A percentile compares a stretch with the other conserved stretches of the same genome.
These are phyloP conservation scores for Ptyas mucosa DNA, from an alignment of 2,113 vertebrate species.

Conservation along the genomic window DNA sequence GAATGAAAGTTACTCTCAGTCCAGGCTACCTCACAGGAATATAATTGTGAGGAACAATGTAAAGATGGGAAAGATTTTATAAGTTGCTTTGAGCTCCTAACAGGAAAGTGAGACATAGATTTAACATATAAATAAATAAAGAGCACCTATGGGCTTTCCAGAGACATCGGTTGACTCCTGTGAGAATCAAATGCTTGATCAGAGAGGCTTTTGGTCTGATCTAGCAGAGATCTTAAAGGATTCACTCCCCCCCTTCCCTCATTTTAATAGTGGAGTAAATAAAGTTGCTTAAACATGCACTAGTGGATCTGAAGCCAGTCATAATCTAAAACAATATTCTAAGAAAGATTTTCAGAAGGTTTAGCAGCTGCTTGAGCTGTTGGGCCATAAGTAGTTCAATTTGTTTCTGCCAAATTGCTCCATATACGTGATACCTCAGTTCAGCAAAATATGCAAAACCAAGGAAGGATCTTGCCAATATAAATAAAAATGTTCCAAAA, in stretches of 20 bases:
- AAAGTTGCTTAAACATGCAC: background rate
- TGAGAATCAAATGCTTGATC: background rate
- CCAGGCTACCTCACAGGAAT: background rate
- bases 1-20: background rate
- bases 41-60: background rate
- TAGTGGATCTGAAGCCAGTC: background rate
- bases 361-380: background rate
- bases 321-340: background rate
- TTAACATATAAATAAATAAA: background rate
- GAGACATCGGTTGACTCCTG: background rate
- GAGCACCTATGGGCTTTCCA: background rate
- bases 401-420: background rate
- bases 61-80: background rate
- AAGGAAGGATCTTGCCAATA: background rate
- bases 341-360: background rate
- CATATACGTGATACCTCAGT: background rate
- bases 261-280: background rate
- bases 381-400: background rate
- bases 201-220: background rate
- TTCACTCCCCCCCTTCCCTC: no score
- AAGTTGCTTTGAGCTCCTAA: background rate
- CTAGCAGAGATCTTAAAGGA: background rate
- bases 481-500: background rate
- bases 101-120: background rate
- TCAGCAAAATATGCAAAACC: background rate